Evolutionary conservation across 1,140 invertebrate species (phyloP).

Genomic region (Habropoda laboriosa): DNA sequence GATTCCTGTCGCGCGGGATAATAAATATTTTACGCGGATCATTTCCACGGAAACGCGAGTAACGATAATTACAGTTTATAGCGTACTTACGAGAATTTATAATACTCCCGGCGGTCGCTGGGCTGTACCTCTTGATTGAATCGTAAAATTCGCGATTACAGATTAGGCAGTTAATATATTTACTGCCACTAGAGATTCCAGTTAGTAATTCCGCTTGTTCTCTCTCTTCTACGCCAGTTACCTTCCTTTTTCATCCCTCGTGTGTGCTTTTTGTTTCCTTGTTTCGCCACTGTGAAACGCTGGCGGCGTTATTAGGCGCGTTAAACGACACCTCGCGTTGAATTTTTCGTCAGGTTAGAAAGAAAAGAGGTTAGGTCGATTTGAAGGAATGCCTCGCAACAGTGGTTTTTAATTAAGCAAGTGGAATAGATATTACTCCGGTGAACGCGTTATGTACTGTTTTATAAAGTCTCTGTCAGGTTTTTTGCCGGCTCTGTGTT

Average conservation of each 20-base stretch:
- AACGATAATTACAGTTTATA: constrained; percentile 65
- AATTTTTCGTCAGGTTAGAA: background rate
- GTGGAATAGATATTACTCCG: background rate
- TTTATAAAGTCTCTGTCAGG: constrained; percentile 13
- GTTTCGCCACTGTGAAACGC: too few species aligned
- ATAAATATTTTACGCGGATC: constrained; percentile 59
- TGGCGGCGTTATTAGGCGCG: constrained; percentile 8
- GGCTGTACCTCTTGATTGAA: background rate
- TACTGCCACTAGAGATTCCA: constrained; percentile 17
- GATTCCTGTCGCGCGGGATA: constrained; percentile 33
- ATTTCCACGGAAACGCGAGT: constrained; percentile 59
- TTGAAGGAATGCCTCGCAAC: background rate
- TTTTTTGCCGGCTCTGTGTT: background rate
- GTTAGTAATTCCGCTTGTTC: constrained; percentile 8
- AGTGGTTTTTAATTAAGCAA: constrained; percentile 10
- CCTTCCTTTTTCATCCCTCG: background rate
- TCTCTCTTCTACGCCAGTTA: too few species aligned
- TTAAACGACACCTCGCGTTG: background rate
- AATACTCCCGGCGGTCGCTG: constrained; percentile 34
- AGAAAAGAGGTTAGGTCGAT: background rate
- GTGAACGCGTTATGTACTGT: constrained; percentile 1
- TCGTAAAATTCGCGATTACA: constrained; percentile 61
- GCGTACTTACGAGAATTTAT: constrained; percentile 56
- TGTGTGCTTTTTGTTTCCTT: background rate
- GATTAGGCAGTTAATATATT: constrained; percentile 55